These are phyloP conservation scores for Andrena dorsata DNA, from an alignment of 2,888 invertebrate species.

Conservation along the genomic window DNA sequence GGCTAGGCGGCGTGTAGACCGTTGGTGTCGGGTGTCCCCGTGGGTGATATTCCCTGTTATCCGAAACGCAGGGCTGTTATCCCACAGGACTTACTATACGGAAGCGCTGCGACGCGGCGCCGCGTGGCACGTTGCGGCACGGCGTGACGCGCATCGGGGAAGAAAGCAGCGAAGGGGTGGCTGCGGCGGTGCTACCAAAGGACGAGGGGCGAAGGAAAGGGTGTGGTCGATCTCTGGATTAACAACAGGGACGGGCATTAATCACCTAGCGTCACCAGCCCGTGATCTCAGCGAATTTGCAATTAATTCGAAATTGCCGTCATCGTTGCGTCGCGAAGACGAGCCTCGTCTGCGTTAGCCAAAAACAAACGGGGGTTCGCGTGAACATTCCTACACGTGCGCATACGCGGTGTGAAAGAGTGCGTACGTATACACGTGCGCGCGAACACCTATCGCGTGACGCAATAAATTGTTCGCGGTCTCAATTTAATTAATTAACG, in stretches of 20 bases:
- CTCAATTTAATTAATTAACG: slow-evolving; percentile 72
- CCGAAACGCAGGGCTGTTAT: slow-evolving; percentile 84
- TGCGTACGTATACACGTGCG: slow-evolving; percentile 1
- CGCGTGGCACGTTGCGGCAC: slow-evolving; percentile 17
- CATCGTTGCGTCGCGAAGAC: slow-evolving; percentile 64
- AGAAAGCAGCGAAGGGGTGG: slow-evolving; percentile 57
- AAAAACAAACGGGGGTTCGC: not conserved
- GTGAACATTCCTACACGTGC: not conserved
- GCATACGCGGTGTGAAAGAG: too few species aligned
- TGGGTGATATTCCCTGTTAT: slow-evolving; percentile 83
- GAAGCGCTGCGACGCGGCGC: slow-evolving; percentile 65
- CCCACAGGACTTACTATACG: slow-evolving; percentile 83
- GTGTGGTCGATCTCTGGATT: slow-evolving; percentile 60
- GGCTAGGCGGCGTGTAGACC: slow-evolving; percentile 54
- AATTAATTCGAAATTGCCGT: slow-evolving; percentile 82
- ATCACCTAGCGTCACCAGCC: slow-evolving; percentile 79
- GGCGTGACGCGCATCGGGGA: slow-evolving; percentile 50
- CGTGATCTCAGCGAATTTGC: slow-evolving; percentile 80
- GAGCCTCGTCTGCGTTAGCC: slow-evolving; percentile 37
- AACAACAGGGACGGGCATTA: slow-evolving; percentile 75
- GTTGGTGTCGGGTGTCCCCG: slow-evolving; percentile 72
- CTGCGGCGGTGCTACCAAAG: slow-evolving; percentile 28
- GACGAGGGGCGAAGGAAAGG: slow-evolving; percentile 47
- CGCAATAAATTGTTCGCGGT: slow-evolving; percentile 69
- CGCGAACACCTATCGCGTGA: slow-evolving; percentile 54